Base-by-base conservation (phyloP, 2,113 vertebrate species). In the Larimichthys crocea region DNA sequence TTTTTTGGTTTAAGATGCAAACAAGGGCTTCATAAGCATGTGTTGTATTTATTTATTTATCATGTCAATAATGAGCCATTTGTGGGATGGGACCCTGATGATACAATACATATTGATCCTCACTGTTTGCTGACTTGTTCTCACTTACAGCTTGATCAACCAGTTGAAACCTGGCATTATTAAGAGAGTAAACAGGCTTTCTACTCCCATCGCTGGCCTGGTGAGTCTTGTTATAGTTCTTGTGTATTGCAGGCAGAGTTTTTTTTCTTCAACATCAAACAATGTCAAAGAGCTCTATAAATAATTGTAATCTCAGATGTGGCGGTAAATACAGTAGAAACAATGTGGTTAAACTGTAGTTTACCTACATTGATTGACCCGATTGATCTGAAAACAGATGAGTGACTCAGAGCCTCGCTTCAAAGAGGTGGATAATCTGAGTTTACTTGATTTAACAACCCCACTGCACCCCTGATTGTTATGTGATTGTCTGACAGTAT, bases 141-240 rank as follows among this genome's bases (percentile, higher is more conserved):
- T 55, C 24, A 20, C 26, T 77, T 8, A 0, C 19, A 99, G 98
- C 90, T 93, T 99, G 86, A 95, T 99, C 91, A 99, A 99, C 94
- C 95, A 96, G 90, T 95, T 99, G 89, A 99, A 97, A 86, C 97
- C 97, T 42, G 97, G 98, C 2, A 90, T 97, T 35, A 70, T 98
- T 87, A 99, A 96, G 92, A 96, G 96, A 90, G 94, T 99, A 56
- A 99, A 99, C 94, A 95, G 94, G 60, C 93, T 97, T 57, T 96
- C 97, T 50, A 99, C 98, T 83, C 98, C 98, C 56, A 99, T 99
- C 35, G 98, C 98, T 92, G 98, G 98, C 53, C 95, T 99, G 96
- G 98, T 99, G 93, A 97, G 94, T 86, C 49, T 10, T 29, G 20
- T 74, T 17, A 44, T 15, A 24, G 7, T 44, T 68, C 2, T 56